phyloP scores from a whole-genome alignment of 1,140 invertebrate genomes.

The Leptinotarsa undecemlineata region DNA sequence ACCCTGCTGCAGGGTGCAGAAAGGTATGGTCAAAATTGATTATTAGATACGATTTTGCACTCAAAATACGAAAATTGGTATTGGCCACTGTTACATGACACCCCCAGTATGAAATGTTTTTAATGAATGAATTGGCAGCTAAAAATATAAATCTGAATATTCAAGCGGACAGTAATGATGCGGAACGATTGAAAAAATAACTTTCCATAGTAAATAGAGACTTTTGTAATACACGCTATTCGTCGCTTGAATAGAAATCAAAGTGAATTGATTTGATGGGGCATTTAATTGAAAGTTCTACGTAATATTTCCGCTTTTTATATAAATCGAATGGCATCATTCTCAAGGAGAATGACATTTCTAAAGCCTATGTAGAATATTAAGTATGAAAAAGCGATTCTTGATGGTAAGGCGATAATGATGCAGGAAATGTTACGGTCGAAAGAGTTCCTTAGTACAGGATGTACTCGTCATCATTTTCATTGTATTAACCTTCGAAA shows the following conservation, averaged over 20 bases:
- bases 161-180: neutral
- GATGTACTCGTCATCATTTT: too few species aligned
- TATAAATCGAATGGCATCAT: conserved; percentile 6
- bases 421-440: neutral
- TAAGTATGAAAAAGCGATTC: neutral
- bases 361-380: neutral
- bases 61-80: too few species aligned
- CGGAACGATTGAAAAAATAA: neutral
- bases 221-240: neutral
- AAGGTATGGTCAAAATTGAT: too few species aligned
- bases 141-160: too few species aligned
- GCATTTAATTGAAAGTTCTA: neutral
- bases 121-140: too few species aligned
- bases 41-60: too few species aligned
- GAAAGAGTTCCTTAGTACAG: neutral
- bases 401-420: neutral
- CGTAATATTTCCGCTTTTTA: conserved; percentile 6
- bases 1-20: too few species aligned
- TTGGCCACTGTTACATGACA: too few species aligned
- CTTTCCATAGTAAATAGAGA: neutral
- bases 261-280: neutral
- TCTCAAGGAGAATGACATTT: neutral
- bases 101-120: too few species aligned
- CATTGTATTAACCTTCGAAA: too few species aligned
- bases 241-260: conserved; percentile 1